phyloP scores from a whole-genome alignment of 2,113 vertebrate genomes.

The Dasyornis broadbenti region DNA sequence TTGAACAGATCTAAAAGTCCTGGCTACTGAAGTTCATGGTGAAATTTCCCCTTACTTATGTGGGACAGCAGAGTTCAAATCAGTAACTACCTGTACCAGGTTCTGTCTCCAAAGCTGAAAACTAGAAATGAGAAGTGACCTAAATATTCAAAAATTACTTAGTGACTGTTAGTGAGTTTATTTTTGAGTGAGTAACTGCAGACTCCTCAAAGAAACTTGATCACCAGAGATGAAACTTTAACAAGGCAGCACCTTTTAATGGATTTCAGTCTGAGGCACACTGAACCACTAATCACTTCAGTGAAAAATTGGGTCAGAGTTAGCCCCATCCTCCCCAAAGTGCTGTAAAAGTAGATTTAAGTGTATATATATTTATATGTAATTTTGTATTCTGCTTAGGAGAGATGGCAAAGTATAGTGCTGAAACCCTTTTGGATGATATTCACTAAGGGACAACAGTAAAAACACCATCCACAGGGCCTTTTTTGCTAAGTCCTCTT shows the following conservation, averaged over 20 bases:
- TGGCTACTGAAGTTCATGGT: background rate
- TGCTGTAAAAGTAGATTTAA: background rate
- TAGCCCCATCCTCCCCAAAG: slow-evolving; percentile 46
- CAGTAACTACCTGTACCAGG: background rate
- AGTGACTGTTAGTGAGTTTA: background rate
- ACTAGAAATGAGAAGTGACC: slow-evolving; percentile 3
- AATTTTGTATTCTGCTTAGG: background rate
- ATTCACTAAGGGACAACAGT: background rate
- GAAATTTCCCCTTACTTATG: background rate
- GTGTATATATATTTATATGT: background rate
- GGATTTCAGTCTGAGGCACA: background rate
- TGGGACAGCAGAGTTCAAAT: background rate
- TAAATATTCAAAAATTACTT: slow-evolving; percentile 27
- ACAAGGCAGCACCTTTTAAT: background rate
- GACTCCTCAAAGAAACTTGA: background rate
- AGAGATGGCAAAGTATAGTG: background rate
- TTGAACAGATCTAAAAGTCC: background rate
- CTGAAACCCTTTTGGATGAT: background rate
- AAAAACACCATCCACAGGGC: background rate
- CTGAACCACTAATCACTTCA: background rate
- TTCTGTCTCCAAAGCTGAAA: background rate
- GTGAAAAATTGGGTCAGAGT: slow-evolving; percentile 39
- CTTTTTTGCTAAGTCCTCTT: background rate
- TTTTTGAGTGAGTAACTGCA: slow-evolving; percentile 6
- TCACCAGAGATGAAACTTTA: slow-evolving; percentile 28